A percentile compares a stretch with the other conserved stretches of the same genome.
Conservation (phyloP, 2,113 vertebrate genomes). For the Trematocara unimaculatum region DNA sequence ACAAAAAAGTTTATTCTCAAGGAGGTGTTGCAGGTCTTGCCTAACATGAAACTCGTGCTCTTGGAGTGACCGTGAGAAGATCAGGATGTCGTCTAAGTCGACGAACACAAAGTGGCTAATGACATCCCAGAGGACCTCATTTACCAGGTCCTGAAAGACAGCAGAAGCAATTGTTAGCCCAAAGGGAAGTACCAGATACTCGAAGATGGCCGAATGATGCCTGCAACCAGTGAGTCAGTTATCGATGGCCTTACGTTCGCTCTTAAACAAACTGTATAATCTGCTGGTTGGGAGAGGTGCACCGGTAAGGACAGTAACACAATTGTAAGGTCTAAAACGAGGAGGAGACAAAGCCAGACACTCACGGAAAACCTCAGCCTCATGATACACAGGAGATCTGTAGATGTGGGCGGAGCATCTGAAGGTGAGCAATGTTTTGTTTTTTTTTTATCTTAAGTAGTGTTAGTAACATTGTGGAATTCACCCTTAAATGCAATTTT, state of each 20-base stretch:
- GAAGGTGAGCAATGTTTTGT: neutral
- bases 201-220: neutral
- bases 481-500: neutral
- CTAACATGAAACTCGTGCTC: neutral
- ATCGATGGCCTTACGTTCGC: fast-evolving
- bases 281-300: neutral
- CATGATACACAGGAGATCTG: neutral
- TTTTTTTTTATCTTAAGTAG: neutral
- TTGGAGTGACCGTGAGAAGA: neutral
- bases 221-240: neutral
- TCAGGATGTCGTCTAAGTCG: neutral
- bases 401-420: neutral
- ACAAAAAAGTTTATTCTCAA: neutral
- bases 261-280: neutral
- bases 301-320: neutral
- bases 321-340: neutral
- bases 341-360: neutral
- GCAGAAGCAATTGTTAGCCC: neutral
- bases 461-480: neutral
- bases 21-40: neutral
- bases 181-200: neutral
- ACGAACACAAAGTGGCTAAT: neutral
- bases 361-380: neutral
- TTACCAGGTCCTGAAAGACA: neutral
- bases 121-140: neutral